A percentile compares a stretch with the other conserved stretches of the same genome.
Evolutionary conservation across 2,113 vertebrate species (phyloP).

Genomic region (Lethenteron camtschaticum): DNA sequence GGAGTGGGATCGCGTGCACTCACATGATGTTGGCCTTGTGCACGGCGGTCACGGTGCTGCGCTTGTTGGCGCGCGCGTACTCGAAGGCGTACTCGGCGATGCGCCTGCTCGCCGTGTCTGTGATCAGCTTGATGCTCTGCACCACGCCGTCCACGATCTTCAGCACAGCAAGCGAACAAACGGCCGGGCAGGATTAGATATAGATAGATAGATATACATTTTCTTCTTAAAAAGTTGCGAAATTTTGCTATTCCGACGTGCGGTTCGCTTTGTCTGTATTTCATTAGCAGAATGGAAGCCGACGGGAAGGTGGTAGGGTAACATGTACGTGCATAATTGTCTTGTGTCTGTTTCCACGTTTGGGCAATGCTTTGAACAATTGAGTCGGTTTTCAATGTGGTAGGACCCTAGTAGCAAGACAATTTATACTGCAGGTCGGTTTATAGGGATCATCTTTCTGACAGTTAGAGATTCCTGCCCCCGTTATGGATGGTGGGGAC

Average conservation of each 20-base stretch:
- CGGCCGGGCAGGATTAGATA: no score
- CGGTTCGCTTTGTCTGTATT: neutral
- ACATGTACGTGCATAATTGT: no score
- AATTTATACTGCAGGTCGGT: no score
- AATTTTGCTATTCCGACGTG: neutral
- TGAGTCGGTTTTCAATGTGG: no score
- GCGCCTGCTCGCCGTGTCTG: conserved; percentile 57
- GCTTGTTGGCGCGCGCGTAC: conserved; percentile 68
- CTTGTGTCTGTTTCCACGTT: no score
- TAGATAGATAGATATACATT: conserved; percentile 5
- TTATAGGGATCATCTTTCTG: no score
- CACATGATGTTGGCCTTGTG: conserved; percentile 97
- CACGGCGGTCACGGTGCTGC: conserved; percentile 66
- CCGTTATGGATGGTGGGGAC: no score
- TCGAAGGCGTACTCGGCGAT: conserved; percentile 88
- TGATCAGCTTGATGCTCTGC: conserved; percentile 92
- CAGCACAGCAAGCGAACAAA: neutral
- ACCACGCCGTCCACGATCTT: conserved; percentile 91
- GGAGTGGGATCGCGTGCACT: conserved; percentile 13
- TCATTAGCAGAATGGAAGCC: no score
- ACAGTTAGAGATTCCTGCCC: no score
- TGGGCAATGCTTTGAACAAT: no score
- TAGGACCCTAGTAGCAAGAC: no score
- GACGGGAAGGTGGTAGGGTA: no score
- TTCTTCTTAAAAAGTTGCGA: neutral